Conservation (phyloP, 2,888 invertebrate species). For the Iphiclides podalirius region DNA sequence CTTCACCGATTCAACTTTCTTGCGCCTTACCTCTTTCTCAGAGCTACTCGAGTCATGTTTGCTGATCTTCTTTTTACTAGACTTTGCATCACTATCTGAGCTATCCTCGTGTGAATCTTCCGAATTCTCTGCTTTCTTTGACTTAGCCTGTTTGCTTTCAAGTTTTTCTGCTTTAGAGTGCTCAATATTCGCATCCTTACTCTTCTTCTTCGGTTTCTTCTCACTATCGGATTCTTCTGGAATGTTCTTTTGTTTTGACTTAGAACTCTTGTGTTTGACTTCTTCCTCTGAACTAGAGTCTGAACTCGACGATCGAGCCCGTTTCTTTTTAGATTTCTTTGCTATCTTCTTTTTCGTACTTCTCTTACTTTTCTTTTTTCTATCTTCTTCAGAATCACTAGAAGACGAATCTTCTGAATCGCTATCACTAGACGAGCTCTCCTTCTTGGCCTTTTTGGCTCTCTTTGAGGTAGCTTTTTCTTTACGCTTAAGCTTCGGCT, state of each 20-base stretch:
- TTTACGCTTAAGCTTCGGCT: slow-evolving; percentile 69
- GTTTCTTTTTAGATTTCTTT: slow-evolving; percentile 71
- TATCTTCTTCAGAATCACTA: slow-evolving; percentile 73
- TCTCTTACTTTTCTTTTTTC: slow-evolving; percentile 74
- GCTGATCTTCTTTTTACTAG: slow-evolving; percentile 71
- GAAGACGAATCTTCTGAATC: slow-evolving; percentile 75
- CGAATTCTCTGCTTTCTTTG: slow-evolving; percentile 63
- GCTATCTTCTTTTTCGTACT: slow-evolving; percentile 67
- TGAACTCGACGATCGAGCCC: slow-evolving; percentile 69
- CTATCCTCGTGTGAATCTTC: slow-evolving; percentile 69
- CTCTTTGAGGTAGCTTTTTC: slow-evolving; percentile 81
- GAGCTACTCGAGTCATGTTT: slow-evolving; percentile 68
- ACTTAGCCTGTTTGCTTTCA: slow-evolving; percentile 53
- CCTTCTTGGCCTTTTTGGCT: slow-evolving; percentile 70
- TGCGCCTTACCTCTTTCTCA: slow-evolving; percentile 67
- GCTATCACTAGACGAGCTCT: slow-evolving; percentile 71
- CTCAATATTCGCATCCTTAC: slow-evolving; percentile 60
- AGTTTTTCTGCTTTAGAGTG: slow-evolving; percentile 58
- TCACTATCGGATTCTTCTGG: slow-evolving; percentile 69
- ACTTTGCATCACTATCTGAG: slow-evolving; percentile 75
- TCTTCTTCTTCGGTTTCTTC: slow-evolving; percentile 65
- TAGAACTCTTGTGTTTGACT: slow-evolving; percentile 67
- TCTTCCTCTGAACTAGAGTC: slow-evolving; percentile 77
- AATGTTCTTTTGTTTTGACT: slow-evolving; percentile 72
- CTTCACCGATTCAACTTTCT: slow-evolving; percentile 59